Percentiles rank a stretch among this genome's conserved stretches.
These are phyloP conservation scores for Caenorhabditis macrosperma DNA, from an alignment of 2,888 invertebrate genomes.

Conservation along the genomic window DNA sequence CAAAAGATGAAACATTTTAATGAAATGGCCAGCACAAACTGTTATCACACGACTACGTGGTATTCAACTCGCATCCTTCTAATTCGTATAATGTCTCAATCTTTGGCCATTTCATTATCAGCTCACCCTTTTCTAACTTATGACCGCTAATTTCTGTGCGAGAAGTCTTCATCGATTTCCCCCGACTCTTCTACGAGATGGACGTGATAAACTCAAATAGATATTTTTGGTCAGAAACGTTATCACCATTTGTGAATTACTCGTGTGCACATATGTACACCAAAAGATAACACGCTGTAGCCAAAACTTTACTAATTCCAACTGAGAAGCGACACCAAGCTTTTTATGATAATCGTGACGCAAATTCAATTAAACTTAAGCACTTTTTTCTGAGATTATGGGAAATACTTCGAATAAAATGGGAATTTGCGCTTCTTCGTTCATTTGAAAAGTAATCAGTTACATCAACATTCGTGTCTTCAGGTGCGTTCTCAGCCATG, in stretches of 20 bases:
- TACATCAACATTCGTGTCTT: constrained; percentile 3
- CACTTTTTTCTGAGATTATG: no score
- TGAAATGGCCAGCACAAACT: constrained; percentile 15
- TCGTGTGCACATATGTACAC: constrained; percentile 44
- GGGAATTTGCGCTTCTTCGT: no score
- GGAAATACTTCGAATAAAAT: no score
- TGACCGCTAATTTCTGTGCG: constrained; percentile 40
- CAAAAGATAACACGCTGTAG: constrained; percentile 13
- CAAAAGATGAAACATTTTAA: constrained; percentile 50
- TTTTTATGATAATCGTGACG: neutral
- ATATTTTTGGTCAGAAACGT: constrained; percentile 33
- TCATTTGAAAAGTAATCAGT: no score
- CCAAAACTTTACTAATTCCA: constrained; percentile 10
- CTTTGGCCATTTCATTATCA: constrained; percentile 22
- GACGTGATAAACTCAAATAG: constrained; percentile 47
- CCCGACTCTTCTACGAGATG: constrained; percentile 4
- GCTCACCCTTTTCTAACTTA: constrained; percentile 16
- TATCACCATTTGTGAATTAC: constrained; percentile 40
- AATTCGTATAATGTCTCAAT: constrained; percentile 37
- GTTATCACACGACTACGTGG: neutral
- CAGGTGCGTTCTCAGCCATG: constrained; percentile 76
- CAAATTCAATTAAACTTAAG: neutral
- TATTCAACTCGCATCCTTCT: neutral
- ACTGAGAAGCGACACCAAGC: neutral
- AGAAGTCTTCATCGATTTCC: constrained; percentile 14